Base-by-base conservation (phyloP, 2,888 invertebrate species). In the Brachyptera risi region DNA sequence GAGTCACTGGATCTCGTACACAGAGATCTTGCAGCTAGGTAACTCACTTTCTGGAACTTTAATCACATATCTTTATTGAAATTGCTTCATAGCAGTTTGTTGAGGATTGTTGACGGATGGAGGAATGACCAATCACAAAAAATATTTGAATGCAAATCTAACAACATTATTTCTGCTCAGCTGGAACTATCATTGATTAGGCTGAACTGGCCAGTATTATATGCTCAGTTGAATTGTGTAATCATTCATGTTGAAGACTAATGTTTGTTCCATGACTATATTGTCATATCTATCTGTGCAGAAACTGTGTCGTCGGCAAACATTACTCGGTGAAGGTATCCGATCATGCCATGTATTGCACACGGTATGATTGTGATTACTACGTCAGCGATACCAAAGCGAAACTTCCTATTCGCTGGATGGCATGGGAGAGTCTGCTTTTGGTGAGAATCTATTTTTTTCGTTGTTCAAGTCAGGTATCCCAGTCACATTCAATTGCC, bases 1-100 rank as follows among this genome's bases (percentile, higher is more conserved):
- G 95, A 96, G 77, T 87, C 88, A 50, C 81, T 92, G 75, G 90
- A 92, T 73, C 84, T 94, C 76, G 90, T 93, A 58, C 95, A 95
- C 77, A 84, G 94, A 68, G 94, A 95, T 77, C 80, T 95, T 68
- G 88, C 93, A 61, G 90, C 93, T 58, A 83, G 88, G 88, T 88
- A 79, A 78, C n/a, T n/a, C n/a, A n/a, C n/a, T n/a, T n/a, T n/a
- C n/a, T n/a, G n/a, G n/a, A n/a, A n/a, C n/a, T n/a, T n/a, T n/a
- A n/a, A n/a, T n/a, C n/a, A n/a, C n/a, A n/a, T n/a, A n/a, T n/a
- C n/a, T n/a, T n/a, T n/a, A n/a, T n/a, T n/a, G n/a, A n/a, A n/a
- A n/a, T n/a, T n/a, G n/a, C n/a, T n/a, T n/a, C n/a, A n/a, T n/a
- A n/a, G n/a, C n/a, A n/a, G n/a, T n/a, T n/a, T n/a, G n/a, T n/a